phyloP scores from a whole-genome alignment of 2,797 vertebrate species.

The Eleutherodactylus coqui region DNA sequence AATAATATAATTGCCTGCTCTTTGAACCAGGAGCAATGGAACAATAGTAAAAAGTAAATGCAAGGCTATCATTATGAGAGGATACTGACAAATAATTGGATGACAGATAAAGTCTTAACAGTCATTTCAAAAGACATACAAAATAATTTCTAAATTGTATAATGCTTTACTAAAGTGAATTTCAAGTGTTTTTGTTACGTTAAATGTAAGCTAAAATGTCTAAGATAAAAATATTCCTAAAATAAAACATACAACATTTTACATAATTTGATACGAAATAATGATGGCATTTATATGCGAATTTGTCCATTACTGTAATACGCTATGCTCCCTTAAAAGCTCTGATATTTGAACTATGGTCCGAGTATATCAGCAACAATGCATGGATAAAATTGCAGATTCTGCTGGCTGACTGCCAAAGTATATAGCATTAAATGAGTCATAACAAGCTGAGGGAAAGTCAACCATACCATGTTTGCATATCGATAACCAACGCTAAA shows the following conservation, averaged over 20 bases:
- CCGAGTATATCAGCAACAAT: not conserved
- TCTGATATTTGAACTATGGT: conserved; percentile 1
- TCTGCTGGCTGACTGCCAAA: not conserved
- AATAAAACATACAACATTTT: not conserved
- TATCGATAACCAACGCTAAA: not conserved
- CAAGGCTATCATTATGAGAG: too few species aligned
- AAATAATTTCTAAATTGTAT: not conserved
- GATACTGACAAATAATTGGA: too few species aligned
- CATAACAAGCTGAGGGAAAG: not conserved
- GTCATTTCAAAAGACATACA: not conserved
- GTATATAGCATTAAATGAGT: not conserved
- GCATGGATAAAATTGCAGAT: not conserved
- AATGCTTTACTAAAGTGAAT: not conserved
- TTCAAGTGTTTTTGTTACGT: not conserved
- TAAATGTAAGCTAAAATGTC: not conserved
- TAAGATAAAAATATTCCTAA: not conserved
- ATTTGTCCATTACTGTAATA: not conserved
- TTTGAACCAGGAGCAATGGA: too few species aligned
- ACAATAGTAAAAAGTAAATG: too few species aligned
- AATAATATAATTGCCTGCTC: too few species aligned
- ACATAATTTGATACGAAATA: not conserved
- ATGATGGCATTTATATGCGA: not conserved
- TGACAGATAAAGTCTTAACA: not conserved
- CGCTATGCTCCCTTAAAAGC: not conserved
- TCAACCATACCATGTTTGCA: not conserved